A percentile compares a stretch with the other conserved stretches of the same genome.
phyloP scores from a whole-genome alignment of 2,888 invertebrate species.

The Temnothorax ravouxi region DNA sequence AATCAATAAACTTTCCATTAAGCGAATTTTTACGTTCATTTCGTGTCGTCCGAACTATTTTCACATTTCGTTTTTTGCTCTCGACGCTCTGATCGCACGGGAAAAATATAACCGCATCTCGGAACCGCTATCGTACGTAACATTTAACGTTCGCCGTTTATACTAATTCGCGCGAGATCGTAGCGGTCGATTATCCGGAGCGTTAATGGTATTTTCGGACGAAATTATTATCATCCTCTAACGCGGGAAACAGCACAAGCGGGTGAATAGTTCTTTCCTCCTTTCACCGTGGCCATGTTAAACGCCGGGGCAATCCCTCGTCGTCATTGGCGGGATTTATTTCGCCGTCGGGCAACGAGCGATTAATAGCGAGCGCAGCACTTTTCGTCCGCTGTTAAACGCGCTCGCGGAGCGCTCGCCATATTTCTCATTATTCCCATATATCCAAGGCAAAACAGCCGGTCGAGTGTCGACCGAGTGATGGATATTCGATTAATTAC shows the following conservation, averaged over 20 bases:
- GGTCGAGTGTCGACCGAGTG: constrained; percentile 54
- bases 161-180: constrained; percentile 43
- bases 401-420: constrained; percentile 10
- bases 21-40: constrained; percentile 7
- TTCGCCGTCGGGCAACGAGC: constrained; percentile 48
- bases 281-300: constrained; percentile 9
- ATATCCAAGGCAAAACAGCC: constrained; percentile 39
- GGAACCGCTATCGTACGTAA: constrained; percentile 48
- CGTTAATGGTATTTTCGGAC: constrained; percentile 31
- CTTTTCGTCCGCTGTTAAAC: constrained; percentile 38
- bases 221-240: constrained; percentile 44
- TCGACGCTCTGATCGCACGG: not conserved
- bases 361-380: constrained; percentile 40
- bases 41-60: too few relatives aligned
- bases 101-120: not conserved
- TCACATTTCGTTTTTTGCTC: not conserved
- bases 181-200: constrained; percentile 36
- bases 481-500: constrained; percentile 65
- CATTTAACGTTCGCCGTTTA: constrained; percentile 37
- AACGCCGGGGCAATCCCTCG: not conserved
- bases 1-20: not conserved
- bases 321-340: constrained; percentile 42
- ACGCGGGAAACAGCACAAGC: constrained; percentile 17
- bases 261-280: not conserved
- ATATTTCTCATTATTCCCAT: constrained; percentile 42